Percentiles rank a stretch among this genome's conserved stretches.
phyloP scores from a whole-genome alignment of 2,797 vertebrate species.

The Tokudaia tokunoshimensis region DNA sequence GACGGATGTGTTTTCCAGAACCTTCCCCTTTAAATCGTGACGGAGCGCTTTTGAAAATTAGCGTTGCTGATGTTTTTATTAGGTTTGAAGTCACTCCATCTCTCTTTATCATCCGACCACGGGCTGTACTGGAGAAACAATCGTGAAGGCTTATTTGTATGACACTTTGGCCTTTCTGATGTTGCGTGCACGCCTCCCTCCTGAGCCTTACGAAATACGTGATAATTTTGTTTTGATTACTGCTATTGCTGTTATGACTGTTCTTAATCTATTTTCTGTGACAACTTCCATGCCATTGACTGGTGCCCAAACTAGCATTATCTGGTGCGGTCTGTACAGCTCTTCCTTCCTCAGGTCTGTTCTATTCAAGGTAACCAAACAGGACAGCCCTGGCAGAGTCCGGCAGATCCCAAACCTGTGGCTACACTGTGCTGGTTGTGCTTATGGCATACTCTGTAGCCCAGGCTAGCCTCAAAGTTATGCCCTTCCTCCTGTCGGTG shows the following conservation, averaged over 20 bases:
- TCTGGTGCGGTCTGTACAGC: neutral
- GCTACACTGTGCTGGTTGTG: neutral
- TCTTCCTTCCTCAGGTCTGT: neutral
- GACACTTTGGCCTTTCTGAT: neutral
- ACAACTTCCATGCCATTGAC: neutral
- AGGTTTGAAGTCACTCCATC: neutral
- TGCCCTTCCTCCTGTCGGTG: neutral
- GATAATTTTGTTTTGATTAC: neutral
- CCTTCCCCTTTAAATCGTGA: neutral
- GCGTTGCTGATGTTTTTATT: neutral
- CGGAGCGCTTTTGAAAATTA: neutral
- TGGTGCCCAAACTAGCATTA: neutral
- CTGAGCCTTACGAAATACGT: neutral
- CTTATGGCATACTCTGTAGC: neutral
- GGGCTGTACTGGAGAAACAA: neutral
- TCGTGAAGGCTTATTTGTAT: neutral
- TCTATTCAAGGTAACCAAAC: neutral
- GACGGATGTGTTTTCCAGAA: conserved; percentile 3
- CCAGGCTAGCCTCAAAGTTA: neutral
- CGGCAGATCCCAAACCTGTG: neutral
- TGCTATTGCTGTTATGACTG: neutral
- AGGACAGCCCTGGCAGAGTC: neutral
- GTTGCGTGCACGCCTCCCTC: neutral
- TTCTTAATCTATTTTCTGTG: neutral
- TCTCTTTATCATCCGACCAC: neutral